Conservation (phyloP, 2,113 vertebrate genomes). For the Pedionomus torquatus region DNA sequence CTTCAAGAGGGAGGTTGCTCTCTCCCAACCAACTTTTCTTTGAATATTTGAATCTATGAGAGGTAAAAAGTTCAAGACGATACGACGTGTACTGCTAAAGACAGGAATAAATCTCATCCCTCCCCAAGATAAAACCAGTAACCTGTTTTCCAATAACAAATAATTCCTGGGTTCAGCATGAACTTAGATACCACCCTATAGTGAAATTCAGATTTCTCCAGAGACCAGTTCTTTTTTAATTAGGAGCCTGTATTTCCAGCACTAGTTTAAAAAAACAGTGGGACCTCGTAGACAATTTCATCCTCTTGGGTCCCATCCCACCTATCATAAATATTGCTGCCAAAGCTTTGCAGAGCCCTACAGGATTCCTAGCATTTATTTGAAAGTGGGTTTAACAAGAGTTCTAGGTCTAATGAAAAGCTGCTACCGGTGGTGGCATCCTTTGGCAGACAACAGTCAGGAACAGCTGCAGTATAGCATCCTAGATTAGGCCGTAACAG, state of each 20-base stretch:
- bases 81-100: not conserved
- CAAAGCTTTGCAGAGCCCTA: not conserved
- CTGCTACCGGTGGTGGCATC: not conserved
- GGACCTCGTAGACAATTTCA: not conserved
- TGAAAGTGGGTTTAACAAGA: not conserved
- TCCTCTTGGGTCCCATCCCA: not conserved
- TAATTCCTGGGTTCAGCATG: not conserved
- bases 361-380: not conserved
- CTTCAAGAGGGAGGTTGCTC: not conserved
- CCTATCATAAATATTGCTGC: not conserved
- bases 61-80: not conserved
- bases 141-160: not conserved
- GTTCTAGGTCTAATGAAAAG: not conserved
- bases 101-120: not conserved
- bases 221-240: not conserved
- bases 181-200: not conserved
- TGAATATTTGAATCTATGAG: not conserved
- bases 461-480: accelerated
- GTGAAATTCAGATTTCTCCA: not conserved
- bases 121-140: not conserved
- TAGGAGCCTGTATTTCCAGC: not conserved
- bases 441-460: not conserved
- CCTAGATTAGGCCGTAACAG: not conserved
- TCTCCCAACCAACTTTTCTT: not conserved
- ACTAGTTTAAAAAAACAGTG: not conserved